Conservation (phyloP, 2,797 vertebrate species). For the Neosalanx taihuensis region DNA sequence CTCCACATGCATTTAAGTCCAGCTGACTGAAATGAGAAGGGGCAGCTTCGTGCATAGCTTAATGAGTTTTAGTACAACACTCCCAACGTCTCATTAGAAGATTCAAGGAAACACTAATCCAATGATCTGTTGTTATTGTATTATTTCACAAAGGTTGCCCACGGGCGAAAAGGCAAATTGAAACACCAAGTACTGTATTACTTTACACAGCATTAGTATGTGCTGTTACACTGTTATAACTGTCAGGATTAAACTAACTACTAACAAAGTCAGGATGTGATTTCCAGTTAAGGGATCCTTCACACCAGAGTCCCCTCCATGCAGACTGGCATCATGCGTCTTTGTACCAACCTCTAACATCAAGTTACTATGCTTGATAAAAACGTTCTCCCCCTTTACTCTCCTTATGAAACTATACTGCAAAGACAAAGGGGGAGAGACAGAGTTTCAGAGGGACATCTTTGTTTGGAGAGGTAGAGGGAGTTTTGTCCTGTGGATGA, state of each 20-base stretch:
- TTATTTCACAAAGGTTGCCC: conserved; percentile 18
- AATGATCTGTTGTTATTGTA: conserved; percentile 7
- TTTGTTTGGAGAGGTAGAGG: conserved; percentile 31
- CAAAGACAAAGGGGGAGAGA: conserved; percentile 75
- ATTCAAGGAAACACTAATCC: conserved; percentile 4
- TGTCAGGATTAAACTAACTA: not conserved
- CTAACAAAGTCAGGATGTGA: not conserved
- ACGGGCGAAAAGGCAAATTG: conserved; percentile 31
- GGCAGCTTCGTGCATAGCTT: conserved; percentile 51
- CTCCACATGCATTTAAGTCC: conserved; percentile 47
- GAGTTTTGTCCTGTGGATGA: conserved; percentile 46
- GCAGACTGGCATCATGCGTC: conserved; percentile 54
- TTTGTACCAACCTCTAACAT: conserved; percentile 98
- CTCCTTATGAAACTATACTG: conserved; percentile 97
- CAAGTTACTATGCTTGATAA: conserved; percentile 99
- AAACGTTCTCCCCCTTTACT: conserved; percentile 95
- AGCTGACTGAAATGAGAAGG: conserved; percentile 12
- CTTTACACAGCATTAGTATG: not conserved
- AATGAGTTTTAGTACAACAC: conserved; percentile 45
- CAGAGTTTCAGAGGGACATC: conserved; percentile 3
- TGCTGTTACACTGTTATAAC: not conserved
- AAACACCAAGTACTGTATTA: conserved; percentile 1
- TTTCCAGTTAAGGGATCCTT: conserved; percentile 29
- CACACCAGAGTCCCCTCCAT: conserved; percentile 44
- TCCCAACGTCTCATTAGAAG: conserved; percentile 50